Evolutionary conservation across 2,797 vertebrate genomes (phyloP), one percentile per base, ranked within the genome.

Genomic region (Halcyon leucocephala): DNA sequence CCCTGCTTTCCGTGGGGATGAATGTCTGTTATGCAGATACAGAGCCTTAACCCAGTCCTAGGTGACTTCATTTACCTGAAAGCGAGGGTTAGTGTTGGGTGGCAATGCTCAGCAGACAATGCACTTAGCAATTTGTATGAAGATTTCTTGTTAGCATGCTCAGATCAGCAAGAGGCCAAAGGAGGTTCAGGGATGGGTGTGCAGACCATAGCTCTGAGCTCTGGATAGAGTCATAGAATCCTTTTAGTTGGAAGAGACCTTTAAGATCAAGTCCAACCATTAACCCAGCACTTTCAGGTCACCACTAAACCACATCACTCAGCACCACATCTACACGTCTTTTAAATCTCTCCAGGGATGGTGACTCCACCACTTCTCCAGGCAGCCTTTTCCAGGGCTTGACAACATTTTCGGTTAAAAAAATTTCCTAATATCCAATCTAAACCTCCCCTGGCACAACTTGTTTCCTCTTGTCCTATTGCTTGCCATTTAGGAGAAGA

Each of bases 151-250:
- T 70, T 55, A 67, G 54, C 35, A 8, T 16, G 24, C 21, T 76
- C 5, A 4, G 67, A 84, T 26, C 22, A 80, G 10, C 3, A 5
- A 67, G 77, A 52, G 31, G 54, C 41, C 33, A 60, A 61, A 76
- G 58, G 25, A 89, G 17, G 41, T 1, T 4, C 0, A 3, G 10
- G 15, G 8, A 22, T 0, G 6, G 22, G 26, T 57, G 39, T 13
- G 29, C 42, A 93, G 19, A 66, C 8, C 2, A 7, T 54, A 41
- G 28, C 58, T 83, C 81, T 65, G 70, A 87, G 31, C 61, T 77
- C 70, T 57, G 60, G 9, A 4, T 35, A 35, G 33, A 58, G 22
- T 35, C 57, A 35, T 58, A 58, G 57, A 24, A 58, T 58, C n/a
- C 4, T 35, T 58, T 58, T 35, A 33, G 33, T 25, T 58, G 22